Conservation (phyloP, 2,797 vertebrate species). For the Hafferia zeledoni region DNA sequence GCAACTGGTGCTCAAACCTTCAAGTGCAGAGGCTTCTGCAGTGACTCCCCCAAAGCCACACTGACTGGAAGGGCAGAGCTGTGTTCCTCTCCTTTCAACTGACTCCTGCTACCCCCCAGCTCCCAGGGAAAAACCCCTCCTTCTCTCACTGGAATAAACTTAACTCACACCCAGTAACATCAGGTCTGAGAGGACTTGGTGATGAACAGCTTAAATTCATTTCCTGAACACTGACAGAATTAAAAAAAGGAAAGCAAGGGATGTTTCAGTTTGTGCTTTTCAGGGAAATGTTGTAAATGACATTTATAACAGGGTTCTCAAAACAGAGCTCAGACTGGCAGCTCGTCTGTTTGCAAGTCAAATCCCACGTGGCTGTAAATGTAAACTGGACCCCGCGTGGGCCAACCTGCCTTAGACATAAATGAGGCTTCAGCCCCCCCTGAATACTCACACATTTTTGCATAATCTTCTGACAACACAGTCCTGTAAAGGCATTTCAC, state of each 20-base stretch:
- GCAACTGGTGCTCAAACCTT: neutral
- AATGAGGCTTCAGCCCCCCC: neutral
- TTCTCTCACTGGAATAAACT: neutral
- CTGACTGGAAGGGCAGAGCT: neutral
- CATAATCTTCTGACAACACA: neutral
- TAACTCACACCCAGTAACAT: neutral
- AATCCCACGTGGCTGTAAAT: neutral
- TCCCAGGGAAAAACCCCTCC: neutral
- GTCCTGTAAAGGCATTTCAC: neutral
- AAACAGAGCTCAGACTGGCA: neutral
- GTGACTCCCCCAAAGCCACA: neutral
- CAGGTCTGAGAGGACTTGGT: neutral
- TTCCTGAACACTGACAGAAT: neutral
- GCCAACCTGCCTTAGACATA: neutral
- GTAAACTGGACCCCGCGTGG: neutral
- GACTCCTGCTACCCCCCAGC: neutral
- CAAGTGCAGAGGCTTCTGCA: neutral
- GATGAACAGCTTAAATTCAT: neutral
- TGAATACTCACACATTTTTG: neutral
- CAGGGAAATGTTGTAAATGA: neutral
- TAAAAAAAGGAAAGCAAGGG: neutral
- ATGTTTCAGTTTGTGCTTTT: conserved; percentile 1
- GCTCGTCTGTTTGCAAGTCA: neutral
- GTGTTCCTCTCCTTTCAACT: neutral
- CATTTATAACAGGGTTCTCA: neutral